Base-by-base conservation (phyloP, 2,888 invertebrate species). In the Hyppa rectilinea region DNA sequence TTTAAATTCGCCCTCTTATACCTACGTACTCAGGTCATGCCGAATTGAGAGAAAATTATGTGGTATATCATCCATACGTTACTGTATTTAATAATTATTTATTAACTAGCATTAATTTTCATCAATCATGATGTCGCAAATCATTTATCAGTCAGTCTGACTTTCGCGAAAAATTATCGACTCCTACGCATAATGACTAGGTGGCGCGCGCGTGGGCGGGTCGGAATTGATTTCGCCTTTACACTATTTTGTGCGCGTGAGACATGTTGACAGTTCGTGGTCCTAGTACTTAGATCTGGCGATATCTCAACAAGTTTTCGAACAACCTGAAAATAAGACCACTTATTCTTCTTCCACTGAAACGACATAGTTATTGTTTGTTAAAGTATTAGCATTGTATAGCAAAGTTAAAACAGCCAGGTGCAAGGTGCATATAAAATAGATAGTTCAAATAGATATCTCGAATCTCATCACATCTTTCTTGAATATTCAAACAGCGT, bases 141-240 rank as follows among this genome's bases (percentile, higher is more conserved):
- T 56, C 34, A 60, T 65, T 50, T 67, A 64, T 55, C 64, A 65
- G 59, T 49, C 55, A 72, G 26, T 67, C 70, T 60, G 65, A 72
- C 56, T 81, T 77, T 68, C 69, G 59, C 66, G 59, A 76, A 68
- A 77, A 74, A 64, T 77, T 45, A 61, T 63, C 55, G 26, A 75
- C 59, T 52, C 80, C 80, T 52, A 79, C 82, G 65, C 62, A 1
- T 64, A 68, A 63, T 66, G 34, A 72, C 50, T 63, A 72, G 73
- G 53, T 81, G 60, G 69, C 49, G 43, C 10, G n/a, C 40, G 66
- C 55, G 82, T 79, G 63, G 78, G 78, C 29, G 2, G 58, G 0
- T 5, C 26, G 12, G 53, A 66, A 81, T 78, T 78, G 78, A 78
- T 71, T 78, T 78, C 49, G 53, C 52, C 31, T 78, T 50, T 71